Conservation (phyloP, 2,888 invertebrate genomes). For the Eristalis arbustorum region DNA sequence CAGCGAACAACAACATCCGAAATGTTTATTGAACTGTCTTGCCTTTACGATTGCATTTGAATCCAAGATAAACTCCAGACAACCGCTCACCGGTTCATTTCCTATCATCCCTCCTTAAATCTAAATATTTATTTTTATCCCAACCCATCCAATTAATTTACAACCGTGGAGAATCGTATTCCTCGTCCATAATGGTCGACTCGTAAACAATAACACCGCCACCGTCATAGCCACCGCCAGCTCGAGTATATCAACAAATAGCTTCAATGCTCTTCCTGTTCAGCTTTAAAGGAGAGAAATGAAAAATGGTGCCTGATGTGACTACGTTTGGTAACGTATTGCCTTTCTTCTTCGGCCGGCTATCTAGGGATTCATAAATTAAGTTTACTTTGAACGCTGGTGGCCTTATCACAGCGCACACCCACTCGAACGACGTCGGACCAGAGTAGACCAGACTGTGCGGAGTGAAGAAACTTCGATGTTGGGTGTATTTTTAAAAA, state of each 20-base stretch:
- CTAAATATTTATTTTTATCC: constrained; percentile 28
- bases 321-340: not conserved
- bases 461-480: not conserved
- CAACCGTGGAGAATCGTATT: constrained; percentile 14
- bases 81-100: not conserved
- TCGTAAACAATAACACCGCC: constrained; percentile 38
- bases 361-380: constrained; percentile 49
- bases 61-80: not conserved
- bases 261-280: constrained; percentile 8
- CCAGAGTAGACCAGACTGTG: not conserved
- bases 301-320: not conserved
- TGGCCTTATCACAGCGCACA: not conserved
- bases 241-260: constrained; percentile 22
- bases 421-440: not conserved
- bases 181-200: constrained; percentile 19
- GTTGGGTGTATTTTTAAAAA: not conserved
- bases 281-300: not conserved
- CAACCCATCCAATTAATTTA: constrained; percentile 29
- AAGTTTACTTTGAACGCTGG: not conserved
- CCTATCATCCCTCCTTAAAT: no score
- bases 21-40: not conserved
- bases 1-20: not conserved
- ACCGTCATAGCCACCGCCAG: not conserved
- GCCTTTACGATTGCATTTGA: not conserved
- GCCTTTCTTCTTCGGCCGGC: not conserved